phyloP scores from a whole-genome alignment of 2,888 invertebrate genomes.

The Pseudococcus jackbeardsleyi region DNA sequence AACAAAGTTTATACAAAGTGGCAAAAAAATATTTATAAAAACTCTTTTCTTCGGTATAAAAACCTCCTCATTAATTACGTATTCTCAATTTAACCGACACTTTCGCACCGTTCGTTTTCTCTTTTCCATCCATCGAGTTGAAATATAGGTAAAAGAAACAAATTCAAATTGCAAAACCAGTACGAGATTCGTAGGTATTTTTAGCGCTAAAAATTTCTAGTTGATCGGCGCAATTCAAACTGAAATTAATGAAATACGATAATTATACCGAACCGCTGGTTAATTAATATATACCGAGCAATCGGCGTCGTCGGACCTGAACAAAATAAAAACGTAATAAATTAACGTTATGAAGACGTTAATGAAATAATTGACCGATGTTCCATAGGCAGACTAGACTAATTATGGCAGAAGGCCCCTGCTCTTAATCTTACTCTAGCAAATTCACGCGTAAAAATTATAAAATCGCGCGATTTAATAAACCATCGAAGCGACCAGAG shows the following conservation, averaged over 20 bases:
- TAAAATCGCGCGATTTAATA: constrained; percentile 1
- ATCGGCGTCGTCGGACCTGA: constrained; percentile 49
- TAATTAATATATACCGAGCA: constrained; percentile 47
- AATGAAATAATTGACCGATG: constrained; percentile 54
- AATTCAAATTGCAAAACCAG: too few species aligned
- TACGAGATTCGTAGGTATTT: too few species aligned
- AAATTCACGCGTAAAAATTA: constrained; percentile 20
- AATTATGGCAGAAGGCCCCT: constrained; percentile 27
- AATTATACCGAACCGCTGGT: background rate
- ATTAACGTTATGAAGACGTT: constrained; percentile 47
- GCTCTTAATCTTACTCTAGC: constrained; percentile 17
- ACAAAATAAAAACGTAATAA: constrained; percentile 48
- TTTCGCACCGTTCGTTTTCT: background rate
- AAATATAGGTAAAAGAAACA: background rate
- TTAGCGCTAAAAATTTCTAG: constrained; percentile 13
- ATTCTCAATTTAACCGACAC: background rate
- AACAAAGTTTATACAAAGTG: background rate
- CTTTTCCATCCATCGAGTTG: background rate
- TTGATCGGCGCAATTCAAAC: constrained; percentile 30
- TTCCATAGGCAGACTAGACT: constrained; percentile 31
- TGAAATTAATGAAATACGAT: constrained; percentile 25
- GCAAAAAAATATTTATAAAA: background rate
- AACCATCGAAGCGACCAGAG: background rate
- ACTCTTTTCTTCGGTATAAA: background rate
- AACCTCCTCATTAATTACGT: background rate